phyloP scores from a whole-genome alignment of 1,140 invertebrate genomes.

The Drosophila kepulauana region DNA sequence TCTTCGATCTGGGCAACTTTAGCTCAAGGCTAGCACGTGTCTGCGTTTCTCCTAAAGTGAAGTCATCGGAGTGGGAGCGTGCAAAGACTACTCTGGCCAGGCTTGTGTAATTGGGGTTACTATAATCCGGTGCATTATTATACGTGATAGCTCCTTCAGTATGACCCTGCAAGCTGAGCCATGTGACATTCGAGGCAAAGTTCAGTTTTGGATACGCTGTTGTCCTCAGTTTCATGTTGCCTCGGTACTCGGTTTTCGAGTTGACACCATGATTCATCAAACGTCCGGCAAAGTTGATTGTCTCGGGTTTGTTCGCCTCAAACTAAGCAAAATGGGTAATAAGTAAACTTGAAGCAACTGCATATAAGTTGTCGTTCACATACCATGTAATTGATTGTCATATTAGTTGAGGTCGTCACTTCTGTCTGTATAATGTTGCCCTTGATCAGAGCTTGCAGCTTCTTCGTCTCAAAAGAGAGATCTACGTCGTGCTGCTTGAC shows the following conservation, averaged over 20 bases:
- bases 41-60: conserved; percentile 69
- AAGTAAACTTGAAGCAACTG: too few relatives aligned
- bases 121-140: conserved; percentile 75
- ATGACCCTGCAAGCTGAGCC: conserved; percentile 75
- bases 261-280: conserved; percentile 88
- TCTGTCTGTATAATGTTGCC: conserved; percentile 86
- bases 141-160: conserved; percentile 74
- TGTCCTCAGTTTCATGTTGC: conserved; percentile 89
- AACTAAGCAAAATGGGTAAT: conserved; percentile 86
- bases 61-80: conserved; percentile 85
- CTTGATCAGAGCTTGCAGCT: conserved; percentile 86
- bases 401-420: conserved; percentile 74
- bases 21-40: conserved; percentile 83
- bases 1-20: conserved; percentile 80
- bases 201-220: conserved; percentile 92
- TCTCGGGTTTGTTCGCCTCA: conserved; percentile 88
- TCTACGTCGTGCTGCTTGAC: conserved; percentile 87
- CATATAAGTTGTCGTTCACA: conserved; percentile 13
- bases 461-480: conserved; percentile 87
- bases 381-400: conserved; percentile 87
- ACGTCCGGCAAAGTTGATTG: conserved; percentile 88
- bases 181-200: conserved; percentile 88
- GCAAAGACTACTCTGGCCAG: conserved; percentile 86
- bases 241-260: conserved; percentile 87
- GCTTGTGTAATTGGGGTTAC: conserved; percentile 86